Conservation (phyloP, 2,113 vertebrate genomes). For the Tyrannus savana region DNA sequence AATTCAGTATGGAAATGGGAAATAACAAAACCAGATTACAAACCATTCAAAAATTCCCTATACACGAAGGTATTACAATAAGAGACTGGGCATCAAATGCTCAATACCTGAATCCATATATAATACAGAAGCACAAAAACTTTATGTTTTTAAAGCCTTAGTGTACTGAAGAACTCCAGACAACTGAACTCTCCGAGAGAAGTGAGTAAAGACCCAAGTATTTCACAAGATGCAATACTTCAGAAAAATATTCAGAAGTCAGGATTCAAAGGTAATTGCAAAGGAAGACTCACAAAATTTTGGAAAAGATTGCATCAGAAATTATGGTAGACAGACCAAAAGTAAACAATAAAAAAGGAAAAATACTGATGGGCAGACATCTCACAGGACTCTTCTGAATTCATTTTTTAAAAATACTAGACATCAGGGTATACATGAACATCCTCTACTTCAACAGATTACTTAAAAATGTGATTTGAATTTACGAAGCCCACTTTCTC, state of each 20-base stretch:
- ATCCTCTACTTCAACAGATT: not conserved
- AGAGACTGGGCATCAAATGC: not conserved
- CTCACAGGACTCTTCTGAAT: not conserved
- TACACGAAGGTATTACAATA: not conserved
- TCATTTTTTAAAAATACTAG: fast-evolving
- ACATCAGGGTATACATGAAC: not conserved
- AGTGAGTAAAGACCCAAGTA: not conserved
- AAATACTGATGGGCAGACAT: not conserved
- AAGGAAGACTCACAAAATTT: not conserved
- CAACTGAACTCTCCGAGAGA: not conserved
- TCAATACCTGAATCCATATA: not conserved
- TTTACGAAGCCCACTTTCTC: not conserved
- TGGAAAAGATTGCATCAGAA: not conserved
- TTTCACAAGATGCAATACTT: not conserved
- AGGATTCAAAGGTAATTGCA: not conserved
- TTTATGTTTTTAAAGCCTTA: not conserved
- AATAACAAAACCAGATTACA: not conserved
- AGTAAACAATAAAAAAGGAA: not conserved
- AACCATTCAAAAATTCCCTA: fast-evolving
- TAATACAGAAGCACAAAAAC: not conserved
- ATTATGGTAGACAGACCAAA: not conserved
- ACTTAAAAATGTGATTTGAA: not conserved
- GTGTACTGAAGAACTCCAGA: not conserved
- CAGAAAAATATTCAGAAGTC: not conserved
- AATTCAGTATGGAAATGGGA: not conserved